phyloP scores from a whole-genome alignment of 2,113 vertebrate genomes.

The Oncorhynchus keta region DNA sequence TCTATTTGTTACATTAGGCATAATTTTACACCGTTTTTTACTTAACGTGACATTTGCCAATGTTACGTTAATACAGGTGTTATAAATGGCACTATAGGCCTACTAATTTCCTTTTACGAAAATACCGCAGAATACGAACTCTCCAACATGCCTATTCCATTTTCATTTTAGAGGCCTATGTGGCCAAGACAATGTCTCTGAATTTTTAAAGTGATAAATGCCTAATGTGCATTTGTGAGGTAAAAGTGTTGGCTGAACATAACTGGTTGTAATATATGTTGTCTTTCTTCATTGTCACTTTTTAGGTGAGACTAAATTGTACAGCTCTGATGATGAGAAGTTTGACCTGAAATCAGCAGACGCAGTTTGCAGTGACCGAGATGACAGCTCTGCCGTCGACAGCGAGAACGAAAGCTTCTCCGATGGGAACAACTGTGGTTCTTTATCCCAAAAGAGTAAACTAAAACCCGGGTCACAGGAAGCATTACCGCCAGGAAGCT shows the following conservation, averaged over 20 bases:
- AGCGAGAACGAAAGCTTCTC: constrained; percentile 90
- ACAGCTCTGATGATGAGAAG: constrained; percentile 96
- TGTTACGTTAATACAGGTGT: too few relatives aligned
- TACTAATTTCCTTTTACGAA: too few relatives aligned
- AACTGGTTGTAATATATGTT: background rate
- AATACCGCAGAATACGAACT: too few relatives aligned
- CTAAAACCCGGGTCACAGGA: constrained; percentile 79
- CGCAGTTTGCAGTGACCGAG: constrained; percentile 84
- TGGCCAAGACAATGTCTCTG: too few relatives aligned
- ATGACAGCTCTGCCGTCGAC: constrained; percentile 84
- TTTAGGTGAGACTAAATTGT: constrained; percentile 82
- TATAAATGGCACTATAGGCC: too few relatives aligned
- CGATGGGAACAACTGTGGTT: constrained; percentile 79
- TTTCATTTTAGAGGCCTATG: background rate
- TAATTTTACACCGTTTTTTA: too few relatives aligned
- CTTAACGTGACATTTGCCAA: too few relatives aligned
- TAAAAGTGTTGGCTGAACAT: background rate
- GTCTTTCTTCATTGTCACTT: constrained; percentile 1
- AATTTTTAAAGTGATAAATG: too few relatives aligned
- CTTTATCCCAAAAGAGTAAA: constrained; percentile 78
- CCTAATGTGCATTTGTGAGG: background rate
- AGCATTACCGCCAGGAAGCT: constrained; percentile 70
- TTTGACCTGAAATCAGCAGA: constrained; percentile 82
- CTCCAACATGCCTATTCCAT: background rate
- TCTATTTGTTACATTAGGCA: too few relatives aligned